Evolutionary conservation across 2,888 invertebrate species (phyloP).

Genomic region (Drosophila pegasa): DNA sequence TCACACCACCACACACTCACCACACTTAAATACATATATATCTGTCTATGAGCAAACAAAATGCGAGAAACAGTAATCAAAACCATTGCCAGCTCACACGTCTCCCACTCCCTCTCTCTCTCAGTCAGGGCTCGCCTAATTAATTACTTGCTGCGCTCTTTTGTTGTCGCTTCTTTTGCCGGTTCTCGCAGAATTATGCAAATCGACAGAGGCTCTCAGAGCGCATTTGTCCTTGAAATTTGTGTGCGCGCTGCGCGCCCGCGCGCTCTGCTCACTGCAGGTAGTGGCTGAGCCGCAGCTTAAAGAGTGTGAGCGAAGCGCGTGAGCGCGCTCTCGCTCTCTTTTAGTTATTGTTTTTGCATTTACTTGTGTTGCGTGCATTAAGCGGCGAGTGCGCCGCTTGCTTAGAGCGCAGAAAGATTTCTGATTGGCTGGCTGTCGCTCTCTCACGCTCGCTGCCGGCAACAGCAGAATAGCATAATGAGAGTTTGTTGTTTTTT

Average conservation of each 20-base stretch:
- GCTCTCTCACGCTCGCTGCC: not conserved
- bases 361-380: not conserved
- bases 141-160: slow-evolving; percentile 36
- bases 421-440: slow-evolving; percentile 8
- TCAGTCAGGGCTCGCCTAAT: slow-evolving; percentile 7
- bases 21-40: slow-evolving; percentile 6
- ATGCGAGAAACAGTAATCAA: slow-evolving; percentile 23
- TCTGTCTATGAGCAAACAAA: slow-evolving; percentile 18
- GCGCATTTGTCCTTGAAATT: slow-evolving; percentile 58
- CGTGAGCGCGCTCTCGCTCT: not conserved
- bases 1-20: not conserved
- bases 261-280: slow-evolving; percentile 34
- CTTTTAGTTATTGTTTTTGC: not conserved
- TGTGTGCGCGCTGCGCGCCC: slow-evolving; percentile 25
- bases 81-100: slow-evolving; percentile 9
- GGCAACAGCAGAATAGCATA: slow-evolving; percentile 2
- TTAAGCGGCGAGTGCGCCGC: slow-evolving; percentile 9
- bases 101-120: too few relatives aligned
- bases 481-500: not conserved
- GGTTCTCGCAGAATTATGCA: slow-evolving; percentile 48
- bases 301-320: slow-evolving; percentile 17
- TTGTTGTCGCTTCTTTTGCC: slow-evolving; percentile 27
- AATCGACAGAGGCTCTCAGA: slow-evolving; percentile 33
- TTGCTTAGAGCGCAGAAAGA: slow-evolving; percentile 1
- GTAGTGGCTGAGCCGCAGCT: slow-evolving; percentile 10